A percentile compares a stretch with the other conserved stretches of the same genome.
Conservation (phyloP, 2,797 vertebrate species). For the Cynopterus sphinx region DNA sequence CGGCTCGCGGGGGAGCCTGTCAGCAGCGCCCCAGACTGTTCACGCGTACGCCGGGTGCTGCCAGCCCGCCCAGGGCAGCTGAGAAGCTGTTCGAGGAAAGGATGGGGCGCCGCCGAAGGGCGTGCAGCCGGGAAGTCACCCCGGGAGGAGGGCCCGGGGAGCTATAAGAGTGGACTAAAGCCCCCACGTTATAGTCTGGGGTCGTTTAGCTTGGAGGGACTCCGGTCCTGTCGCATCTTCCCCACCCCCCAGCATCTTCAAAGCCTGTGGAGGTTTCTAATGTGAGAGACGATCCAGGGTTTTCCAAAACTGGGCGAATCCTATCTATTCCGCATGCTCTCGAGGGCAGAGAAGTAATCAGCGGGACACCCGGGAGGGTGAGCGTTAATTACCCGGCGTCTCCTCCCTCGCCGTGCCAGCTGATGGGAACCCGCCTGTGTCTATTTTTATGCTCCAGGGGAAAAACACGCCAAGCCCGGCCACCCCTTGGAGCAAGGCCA, state of each 20-base stretch:
- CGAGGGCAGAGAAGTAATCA: not conserved
- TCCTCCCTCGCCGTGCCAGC: not conserved
- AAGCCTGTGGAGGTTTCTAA: not conserved
- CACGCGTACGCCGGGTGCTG: not conserved
- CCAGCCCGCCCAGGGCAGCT: not conserved
- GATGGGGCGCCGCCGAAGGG: not conserved
- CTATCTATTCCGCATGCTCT: rapidly evolving
- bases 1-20: rapidly evolving
- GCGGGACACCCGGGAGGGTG: rapidly evolving
- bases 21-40: rapidly evolving
- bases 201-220: not conserved
- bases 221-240: not conserved
- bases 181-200: not conserved
- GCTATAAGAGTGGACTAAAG: rapidly evolving
- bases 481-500: not conserved
- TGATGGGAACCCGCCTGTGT: not conserved
- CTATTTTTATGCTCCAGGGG: not conserved
- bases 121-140: rapidly evolving
- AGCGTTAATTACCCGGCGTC: not conserved
- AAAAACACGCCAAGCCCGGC: rapidly evolving
- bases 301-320: not conserved
- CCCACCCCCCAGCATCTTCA: not conserved
- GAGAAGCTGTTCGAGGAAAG: not conserved
- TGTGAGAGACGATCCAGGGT: not conserved
- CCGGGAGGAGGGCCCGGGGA: not conserved